These are phyloP conservation scores for Channallabes apus DNA, from an alignment of 2,797 vertebrate species.

Conservation along the genomic window DNA sequence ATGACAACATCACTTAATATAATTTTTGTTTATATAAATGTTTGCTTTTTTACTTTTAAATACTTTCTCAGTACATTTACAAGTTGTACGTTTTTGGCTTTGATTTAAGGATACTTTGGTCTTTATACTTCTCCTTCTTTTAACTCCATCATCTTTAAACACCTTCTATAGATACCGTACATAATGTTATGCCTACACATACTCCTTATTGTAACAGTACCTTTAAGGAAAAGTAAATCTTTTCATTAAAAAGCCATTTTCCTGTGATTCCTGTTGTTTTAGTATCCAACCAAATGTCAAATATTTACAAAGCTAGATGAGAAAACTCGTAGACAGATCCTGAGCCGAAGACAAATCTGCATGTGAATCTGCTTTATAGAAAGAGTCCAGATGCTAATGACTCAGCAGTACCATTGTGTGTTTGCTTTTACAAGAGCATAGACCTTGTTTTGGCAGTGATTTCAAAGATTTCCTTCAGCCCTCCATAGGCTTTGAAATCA, in stretches of 20 bases:
- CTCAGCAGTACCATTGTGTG: constrained; percentile 25
- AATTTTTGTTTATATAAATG: neutral
- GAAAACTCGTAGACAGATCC: constrained; percentile 2
- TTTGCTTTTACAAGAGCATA: constrained; percentile 21
- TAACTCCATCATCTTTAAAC: neutral
- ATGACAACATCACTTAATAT: neutral
- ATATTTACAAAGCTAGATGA: constrained; percentile 8
- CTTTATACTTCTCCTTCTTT: neutral
- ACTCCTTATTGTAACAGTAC: neutral
- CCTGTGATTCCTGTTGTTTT: neutral
- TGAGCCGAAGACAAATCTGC: constrained; percentile 28
- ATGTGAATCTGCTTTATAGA: constrained; percentile 19
- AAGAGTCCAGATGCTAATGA: constrained; percentile 28
- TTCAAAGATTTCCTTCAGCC: constrained; percentile 18
- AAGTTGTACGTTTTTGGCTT: neutral
- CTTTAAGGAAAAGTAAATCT: neutral
- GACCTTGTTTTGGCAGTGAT: constrained; percentile 18
- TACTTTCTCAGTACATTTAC: neutral
- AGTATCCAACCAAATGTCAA: neutral
- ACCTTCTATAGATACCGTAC: neutral
- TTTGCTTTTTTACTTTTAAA: neutral
- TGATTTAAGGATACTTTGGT: neutral
- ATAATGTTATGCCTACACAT: neutral
- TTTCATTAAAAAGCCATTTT: neutral
- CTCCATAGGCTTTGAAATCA: constrained; percentile 29